Conservation (phyloP, 2,797 vertebrate genomes). For the Manis crassicaudata region DNA sequence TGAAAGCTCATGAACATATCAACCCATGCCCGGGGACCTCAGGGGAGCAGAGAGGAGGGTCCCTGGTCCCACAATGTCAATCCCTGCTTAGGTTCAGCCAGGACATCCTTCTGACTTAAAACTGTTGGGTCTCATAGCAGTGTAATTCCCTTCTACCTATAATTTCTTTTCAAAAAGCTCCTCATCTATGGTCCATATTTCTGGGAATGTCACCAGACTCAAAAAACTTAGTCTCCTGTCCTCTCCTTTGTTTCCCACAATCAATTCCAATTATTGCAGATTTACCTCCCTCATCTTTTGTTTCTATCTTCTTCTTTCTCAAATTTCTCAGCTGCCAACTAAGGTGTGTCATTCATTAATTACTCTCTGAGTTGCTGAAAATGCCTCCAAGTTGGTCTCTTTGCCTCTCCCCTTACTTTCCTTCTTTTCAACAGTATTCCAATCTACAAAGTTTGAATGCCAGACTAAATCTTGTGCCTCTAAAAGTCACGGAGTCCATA, state of each 20-base stretch:
- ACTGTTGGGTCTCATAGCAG: not conserved
- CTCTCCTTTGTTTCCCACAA: not conserved
- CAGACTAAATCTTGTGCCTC: not conserved
- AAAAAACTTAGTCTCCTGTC: not conserved
- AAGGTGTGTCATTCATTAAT: not conserved
- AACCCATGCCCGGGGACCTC: not conserved
- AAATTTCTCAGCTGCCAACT: not conserved
- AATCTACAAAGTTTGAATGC: not conserved
- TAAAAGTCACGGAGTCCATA: not conserved
- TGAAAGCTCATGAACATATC: not conserved
- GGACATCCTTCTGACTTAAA: not conserved
- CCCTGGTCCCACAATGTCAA: not conserved
- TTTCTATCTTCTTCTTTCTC: not conserved
- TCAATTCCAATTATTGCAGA: not conserved
- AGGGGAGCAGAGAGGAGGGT: not conserved
- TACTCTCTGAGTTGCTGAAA: not conserved
- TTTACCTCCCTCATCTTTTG: not conserved
- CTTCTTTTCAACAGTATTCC: not conserved
- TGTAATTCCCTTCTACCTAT: not conserved
- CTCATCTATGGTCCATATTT: not conserved
- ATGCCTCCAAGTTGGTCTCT: not conserved
- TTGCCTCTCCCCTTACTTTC: not conserved
- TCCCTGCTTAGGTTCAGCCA: not conserved
- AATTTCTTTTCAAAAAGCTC: slow-evolving; percentile 22
- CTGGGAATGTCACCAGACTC: not conserved